A percentile compares a stretch with the other conserved stretches of the same genome.
These are phyloP conservation scores for Encarsia formosa DNA, from an alignment of 2,888 invertebrate genomes.

Conservation along the genomic window DNA sequence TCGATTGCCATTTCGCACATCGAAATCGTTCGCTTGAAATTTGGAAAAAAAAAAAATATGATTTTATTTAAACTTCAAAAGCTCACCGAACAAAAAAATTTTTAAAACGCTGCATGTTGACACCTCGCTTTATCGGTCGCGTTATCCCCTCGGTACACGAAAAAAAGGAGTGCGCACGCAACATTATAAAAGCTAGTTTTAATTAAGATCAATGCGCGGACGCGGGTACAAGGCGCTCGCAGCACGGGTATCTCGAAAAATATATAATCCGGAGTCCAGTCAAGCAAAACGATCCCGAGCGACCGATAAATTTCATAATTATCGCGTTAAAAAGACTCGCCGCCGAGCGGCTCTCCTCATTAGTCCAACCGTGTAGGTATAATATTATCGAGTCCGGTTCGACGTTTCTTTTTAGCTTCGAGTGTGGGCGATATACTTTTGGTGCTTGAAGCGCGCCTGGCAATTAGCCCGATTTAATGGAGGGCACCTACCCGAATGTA, in stretches of 20 bases:
- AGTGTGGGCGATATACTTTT: slow-evolving; percentile 4
- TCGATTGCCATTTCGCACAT: not conserved
- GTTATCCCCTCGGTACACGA: too few species aligned
- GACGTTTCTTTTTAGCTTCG: too few species aligned
- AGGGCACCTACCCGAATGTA: slow-evolving; percentile 20
- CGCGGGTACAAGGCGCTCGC: slow-evolving; percentile 3
- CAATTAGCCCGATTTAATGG: too few species aligned
- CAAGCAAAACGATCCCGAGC: slow-evolving; percentile 27
- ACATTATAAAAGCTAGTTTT: slow-evolving; percentile 23
- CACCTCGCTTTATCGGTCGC: too few species aligned
- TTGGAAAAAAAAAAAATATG: too few species aligned
- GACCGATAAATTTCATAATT: slow-evolving; percentile 32
- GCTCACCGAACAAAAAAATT: too few species aligned
- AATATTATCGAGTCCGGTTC: not conserved
- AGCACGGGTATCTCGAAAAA: slow-evolving; percentile 1
- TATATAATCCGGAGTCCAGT: slow-evolving; percentile 12
- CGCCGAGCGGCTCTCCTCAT: slow-evolving; percentile 14
- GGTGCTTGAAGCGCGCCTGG: too few species aligned
- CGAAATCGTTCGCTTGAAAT: not conserved
- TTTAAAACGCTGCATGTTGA: too few species aligned
- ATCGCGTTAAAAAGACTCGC: slow-evolving; percentile 25
- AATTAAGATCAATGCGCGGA: slow-evolving; percentile 24
- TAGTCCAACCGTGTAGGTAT: slow-evolving; percentile 4
- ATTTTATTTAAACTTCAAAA: too few species aligned
- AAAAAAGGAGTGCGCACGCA: not conserved